phyloP scores from a whole-genome alignment of 2,797 vertebrate species.

The Calcarius lapponicus region DNA sequence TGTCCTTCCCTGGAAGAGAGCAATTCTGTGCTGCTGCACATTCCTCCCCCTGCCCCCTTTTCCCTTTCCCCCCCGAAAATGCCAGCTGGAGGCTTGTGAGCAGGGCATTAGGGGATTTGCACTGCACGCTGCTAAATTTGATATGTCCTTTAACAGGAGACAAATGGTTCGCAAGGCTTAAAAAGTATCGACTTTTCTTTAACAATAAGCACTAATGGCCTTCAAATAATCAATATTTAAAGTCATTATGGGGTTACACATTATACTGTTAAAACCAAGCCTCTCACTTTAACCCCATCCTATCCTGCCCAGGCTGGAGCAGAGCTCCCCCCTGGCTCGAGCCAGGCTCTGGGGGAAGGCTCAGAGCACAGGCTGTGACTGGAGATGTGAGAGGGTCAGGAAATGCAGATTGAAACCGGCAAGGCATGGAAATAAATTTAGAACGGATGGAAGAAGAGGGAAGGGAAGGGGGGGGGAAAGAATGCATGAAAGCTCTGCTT shows the following conservation, averaged over 20 bases:
- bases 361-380: not conserved
- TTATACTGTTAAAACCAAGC: constrained; percentile 73
- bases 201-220: constrained; percentile 96
- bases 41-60: not conserved
- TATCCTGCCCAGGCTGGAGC: not conserved
- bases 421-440: constrained; percentile 68
- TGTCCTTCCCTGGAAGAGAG: constrained; percentile 11
- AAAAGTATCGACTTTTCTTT: constrained; percentile 95
- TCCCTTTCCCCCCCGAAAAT: not conserved
- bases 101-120: constrained; percentile 76
- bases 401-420: constrained; percentile 57
- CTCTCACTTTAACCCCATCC: constrained; percentile 73
- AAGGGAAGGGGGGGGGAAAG: accelerated
- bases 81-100: constrained; percentile 48
- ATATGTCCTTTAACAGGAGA: constrained; percentile 92
- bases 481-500: constrained; percentile 51
- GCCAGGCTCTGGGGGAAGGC: not conserved
- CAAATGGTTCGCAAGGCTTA: constrained; percentile 89
- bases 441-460: constrained; percentile 34
- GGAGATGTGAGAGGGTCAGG: constrained; percentile 57
- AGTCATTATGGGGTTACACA: constrained; percentile 90
- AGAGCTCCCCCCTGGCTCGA: not conserved
- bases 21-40: not conserved
- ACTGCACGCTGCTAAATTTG: constrained; percentile 87
- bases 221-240: constrained; percentile 94